Evolutionary conservation across 2,113 vertebrate genomes (phyloP), one percentile per base, ranked within the genome.

Genomic region (Theropithecus gelada): DNA sequence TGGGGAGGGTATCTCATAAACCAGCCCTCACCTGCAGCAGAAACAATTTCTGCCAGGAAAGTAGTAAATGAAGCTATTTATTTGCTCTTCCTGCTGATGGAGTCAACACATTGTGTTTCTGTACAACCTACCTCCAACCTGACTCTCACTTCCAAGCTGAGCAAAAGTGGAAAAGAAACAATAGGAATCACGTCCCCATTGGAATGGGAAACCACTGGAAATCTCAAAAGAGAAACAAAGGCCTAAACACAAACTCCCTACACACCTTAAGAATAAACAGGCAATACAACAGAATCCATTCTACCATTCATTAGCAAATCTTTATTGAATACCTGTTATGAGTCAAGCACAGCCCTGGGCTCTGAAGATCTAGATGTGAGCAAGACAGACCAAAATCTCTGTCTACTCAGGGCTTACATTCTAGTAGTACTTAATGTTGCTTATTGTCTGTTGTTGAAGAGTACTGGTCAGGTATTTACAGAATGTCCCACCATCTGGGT

Each of bases 91-190:
- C 70, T 94, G 40, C 50, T 70, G 30, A 40, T 64, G 57, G 35
- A 17, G 50, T 64, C 35, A 97, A 90, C 70, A 85, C 22, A 92
- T 0, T 78, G 55, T 13, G 22, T 81, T 85, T 80, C 50, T 75
- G 32, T 17, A 94, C 32, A 96, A 90, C 18, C 35, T 43, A 79
- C 72, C 70, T 94, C 78, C 52, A 78, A 57, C 22, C 94, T 78
- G 38, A 88, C 55, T 80, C 30, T 30, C 35, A 96, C 94, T 96
- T 93, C 72, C 78, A 85, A 32, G 66, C 22, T 30, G 61, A 88
- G 23, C 43, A 85, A 84, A 94, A 94, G 79, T 27, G 81, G 52
- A 90, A 97, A 48, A 92, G 27, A 95, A 97, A 94, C 32, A 94
- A 86, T 3, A 91, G 75, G n/a, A 72, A 13, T 68, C 57, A 76